A percentile compares a stretch with the other conserved stretches of the same genome.
Conservation (phyloP, 2,888 invertebrate genomes). For the Pyrgus malvae region DNA sequence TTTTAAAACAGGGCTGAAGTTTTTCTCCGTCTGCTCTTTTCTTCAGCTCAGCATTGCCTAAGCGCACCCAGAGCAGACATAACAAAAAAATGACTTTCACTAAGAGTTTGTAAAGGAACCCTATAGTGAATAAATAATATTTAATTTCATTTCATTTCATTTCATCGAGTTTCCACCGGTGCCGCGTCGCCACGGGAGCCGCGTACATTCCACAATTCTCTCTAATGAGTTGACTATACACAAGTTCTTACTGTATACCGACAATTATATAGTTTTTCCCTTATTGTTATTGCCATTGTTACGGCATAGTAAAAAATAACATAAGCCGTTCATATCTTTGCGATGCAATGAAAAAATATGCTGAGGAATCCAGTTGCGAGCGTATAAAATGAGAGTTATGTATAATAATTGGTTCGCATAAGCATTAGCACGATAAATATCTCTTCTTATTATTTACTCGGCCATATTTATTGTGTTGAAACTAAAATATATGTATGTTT, state of each 20-base stretch:
- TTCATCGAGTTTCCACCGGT: no score
- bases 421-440: background rate
- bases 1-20: no score
- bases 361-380: background rate
- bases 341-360: background rate
- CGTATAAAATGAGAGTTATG: background rate
- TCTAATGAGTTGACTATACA: background rate
- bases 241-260: background rate
- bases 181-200: no score
- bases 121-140: no score
- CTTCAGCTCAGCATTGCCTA: no score
- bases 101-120: no score
- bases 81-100: no score
- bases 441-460: background rate
- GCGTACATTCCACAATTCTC: background rate
- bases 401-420: constrained; percentile 1
- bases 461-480: background rate
- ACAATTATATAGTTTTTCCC: background rate
- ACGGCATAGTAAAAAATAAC: background rate
- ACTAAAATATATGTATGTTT: no score
- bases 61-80: no score
- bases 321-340: background rate
- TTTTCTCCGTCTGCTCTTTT: no score
- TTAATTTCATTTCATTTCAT: no score
- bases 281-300: background rate